phyloP scores from a whole-genome alignment of 2,888 invertebrate genomes.

The Spilosoma lubricipeda region DNA sequence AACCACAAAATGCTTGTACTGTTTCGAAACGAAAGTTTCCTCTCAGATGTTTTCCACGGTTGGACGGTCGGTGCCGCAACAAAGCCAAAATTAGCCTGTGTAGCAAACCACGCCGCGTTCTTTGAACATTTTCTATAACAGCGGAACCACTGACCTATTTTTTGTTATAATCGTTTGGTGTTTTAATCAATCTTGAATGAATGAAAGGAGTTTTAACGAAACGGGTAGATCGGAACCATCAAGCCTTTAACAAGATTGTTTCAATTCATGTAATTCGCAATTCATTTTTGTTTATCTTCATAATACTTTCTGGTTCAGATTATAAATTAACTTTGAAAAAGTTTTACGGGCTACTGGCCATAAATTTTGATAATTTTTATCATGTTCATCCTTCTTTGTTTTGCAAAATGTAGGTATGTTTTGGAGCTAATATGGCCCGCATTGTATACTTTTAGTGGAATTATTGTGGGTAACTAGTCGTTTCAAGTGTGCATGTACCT shows the following conservation, averaged over 20 bases:
- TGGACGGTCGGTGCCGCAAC: slow-evolving; percentile 51
- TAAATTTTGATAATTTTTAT: not conserved
- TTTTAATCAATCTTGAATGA: slow-evolving; percentile 55
- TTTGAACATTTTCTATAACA: slow-evolving; percentile 52
- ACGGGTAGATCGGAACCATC: slow-evolving; percentile 29
- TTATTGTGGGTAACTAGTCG: not conserved
- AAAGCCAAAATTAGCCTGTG: slow-evolving; percentile 60
- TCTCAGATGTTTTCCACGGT: slow-evolving; percentile 51
- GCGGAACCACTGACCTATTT: slow-evolving; percentile 51
- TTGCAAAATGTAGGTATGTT: not conserved
- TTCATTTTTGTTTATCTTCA: slow-evolving; percentile 39
- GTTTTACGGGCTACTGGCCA: not conserved
- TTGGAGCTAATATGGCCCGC: not conserved
- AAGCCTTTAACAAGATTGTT: slow-evolving; percentile 48
- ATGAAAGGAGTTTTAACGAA: slow-evolving; percentile 46
- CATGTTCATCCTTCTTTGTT: not conserved
- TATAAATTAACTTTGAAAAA: slow-evolving; percentile 26
- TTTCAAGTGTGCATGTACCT: too few relatives aligned
- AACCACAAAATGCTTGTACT: slow-evolving; percentile 49
- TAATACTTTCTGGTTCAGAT: slow-evolving; percentile 41
- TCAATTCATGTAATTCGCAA: slow-evolving; percentile 49
- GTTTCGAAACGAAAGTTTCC: slow-evolving; percentile 47
- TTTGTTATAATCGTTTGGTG: slow-evolving; percentile 50
- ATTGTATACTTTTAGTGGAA: not conserved
- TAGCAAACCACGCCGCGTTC: slow-evolving; percentile 48